Percentiles rank a stretch among this genome's conserved stretches.
phyloP scores from a whole-genome alignment of 2,888 invertebrate species.

The Drosophila monieri region DNA sequence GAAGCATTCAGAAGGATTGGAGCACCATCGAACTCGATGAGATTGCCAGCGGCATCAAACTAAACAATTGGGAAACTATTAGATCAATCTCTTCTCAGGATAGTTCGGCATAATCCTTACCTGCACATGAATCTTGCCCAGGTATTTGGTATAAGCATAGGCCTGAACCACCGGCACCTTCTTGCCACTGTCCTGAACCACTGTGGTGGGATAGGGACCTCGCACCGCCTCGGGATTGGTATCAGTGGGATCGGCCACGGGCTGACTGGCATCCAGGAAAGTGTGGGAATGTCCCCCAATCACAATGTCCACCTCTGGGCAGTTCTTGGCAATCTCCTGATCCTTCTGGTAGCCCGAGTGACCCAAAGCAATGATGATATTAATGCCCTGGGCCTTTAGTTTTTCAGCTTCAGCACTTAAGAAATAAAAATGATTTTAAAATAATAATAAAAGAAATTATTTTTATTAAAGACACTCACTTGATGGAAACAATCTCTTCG shows the following conservation, averaged over 20 bases:
- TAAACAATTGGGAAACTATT: conserved; percentile 43
- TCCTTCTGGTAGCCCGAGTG: conserved; percentile 94
- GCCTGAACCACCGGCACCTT: conserved; percentile 94
- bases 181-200: conserved; percentile 89
- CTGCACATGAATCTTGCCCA: conserved; percentile 89
- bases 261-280: conserved; percentile 91
- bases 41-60: conserved; percentile 90
- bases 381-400: conserved; percentile 88
- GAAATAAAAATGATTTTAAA: not conserved
- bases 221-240: conserved; percentile 59
- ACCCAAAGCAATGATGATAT: conserved; percentile 94
- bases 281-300: conserved; percentile 97
- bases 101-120: conserved; percentile 44
- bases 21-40: conserved; percentile 88
- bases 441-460: not conserved
- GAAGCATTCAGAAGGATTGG: conserved; percentile 90
- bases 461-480: conserved; percentile 65
- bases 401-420: conserved; percentile 86
- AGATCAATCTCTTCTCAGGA: not conserved
- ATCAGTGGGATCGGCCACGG: conserved; percentile 58
- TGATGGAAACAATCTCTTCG: conserved; percentile 89
- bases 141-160: conserved; percentile 95
- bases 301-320: conserved; percentile 92
- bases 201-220: conserved; percentile 91
- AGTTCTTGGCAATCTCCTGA: conserved; percentile 89